Conservation (phyloP, 1,140 invertebrate species). For the Ceratina australensis region DNA sequence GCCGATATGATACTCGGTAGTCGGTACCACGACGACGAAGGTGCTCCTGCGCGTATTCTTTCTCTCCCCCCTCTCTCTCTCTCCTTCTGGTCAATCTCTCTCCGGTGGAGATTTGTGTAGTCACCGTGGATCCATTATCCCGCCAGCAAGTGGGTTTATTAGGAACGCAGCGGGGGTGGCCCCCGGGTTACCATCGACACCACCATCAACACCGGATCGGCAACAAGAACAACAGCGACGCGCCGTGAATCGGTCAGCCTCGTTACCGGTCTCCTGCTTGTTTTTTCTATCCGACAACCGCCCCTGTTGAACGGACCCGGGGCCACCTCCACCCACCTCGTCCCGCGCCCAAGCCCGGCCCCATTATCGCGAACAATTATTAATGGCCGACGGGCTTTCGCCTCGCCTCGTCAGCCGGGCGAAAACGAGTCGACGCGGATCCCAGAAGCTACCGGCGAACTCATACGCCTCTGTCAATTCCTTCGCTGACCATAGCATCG, state of each 20-base stretch:
- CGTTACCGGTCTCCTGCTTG: conserved; percentile 60
- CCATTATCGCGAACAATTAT: conserved; percentile 70
- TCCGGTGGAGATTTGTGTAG: conserved; percentile 68
- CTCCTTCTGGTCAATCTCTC: conserved; percentile 16
- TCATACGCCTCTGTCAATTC: conserved; percentile 60
- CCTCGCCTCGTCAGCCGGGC: conserved; percentile 59
- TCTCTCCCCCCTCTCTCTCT: neutral
- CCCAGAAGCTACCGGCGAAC: conserved; percentile 63
- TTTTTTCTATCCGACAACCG: conserved; percentile 47
- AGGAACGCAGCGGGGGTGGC: conserved; percentile 77
- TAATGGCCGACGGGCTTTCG: conserved; percentile 69
- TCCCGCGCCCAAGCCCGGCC: conserved; percentile 10
- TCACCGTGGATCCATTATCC: conserved; percentile 76
- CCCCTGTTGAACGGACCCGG: conserved; percentile 4
- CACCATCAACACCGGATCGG: conserved; percentile 49
- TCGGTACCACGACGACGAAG: conserved; percentile 54
- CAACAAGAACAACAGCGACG: conserved; percentile 34
- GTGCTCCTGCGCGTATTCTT: conserved; percentile 16
- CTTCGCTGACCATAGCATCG: conserved; percentile 16
- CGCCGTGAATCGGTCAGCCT: conserved; percentile 69
- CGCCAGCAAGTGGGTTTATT: conserved; percentile 77
- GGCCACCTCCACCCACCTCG: neutral
- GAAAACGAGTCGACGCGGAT: conserved; percentile 63
- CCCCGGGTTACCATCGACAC: conserved; percentile 66
- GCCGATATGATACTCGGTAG: conserved; percentile 41